Percentiles rank a stretch among this genome's conserved stretches.
Evolutionary conservation across 2,113 vertebrate genomes (phyloP).

Genomic region (Melanerpes aurifrons): DNA sequence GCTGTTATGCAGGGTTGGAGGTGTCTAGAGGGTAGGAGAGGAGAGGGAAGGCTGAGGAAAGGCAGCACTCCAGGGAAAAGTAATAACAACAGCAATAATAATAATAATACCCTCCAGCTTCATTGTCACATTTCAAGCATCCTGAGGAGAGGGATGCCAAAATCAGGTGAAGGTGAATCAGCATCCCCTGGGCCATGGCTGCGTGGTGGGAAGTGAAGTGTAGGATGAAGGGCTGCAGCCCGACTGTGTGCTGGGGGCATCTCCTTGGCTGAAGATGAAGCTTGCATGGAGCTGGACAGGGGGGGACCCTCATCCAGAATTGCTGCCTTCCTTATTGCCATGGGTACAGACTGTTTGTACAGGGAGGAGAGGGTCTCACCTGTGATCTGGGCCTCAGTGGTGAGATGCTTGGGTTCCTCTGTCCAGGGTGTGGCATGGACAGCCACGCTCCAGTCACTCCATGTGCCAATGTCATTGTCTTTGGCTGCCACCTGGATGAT

Average conservation of each 20-base stretch:
- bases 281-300: fast-evolving
- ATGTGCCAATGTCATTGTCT: constrained; percentile 95
- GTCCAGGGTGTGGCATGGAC: constrained; percentile 96
- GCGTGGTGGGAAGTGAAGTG: not conserved
- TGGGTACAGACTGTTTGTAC: not conserved
- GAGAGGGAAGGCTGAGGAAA: not conserved
- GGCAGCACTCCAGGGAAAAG: not conserved
- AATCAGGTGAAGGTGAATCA: not conserved
- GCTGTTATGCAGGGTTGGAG: not conserved
- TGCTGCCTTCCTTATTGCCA: fast-evolving
- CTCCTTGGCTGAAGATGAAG: not conserved
- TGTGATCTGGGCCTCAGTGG: constrained; percentile 81
- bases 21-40: not conserved
- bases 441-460: constrained; percentile 98
- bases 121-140: not conserved
- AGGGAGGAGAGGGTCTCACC: not conserved
- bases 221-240: not conserved
- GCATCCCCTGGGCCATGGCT: not conserved
- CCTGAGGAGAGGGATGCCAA: not conserved
- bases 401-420: constrained; percentile 86
- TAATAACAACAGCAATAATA: not conserved
- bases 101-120: no score
- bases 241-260: fast-evolving
- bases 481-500: constrained; percentile 98
- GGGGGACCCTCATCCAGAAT: not conserved